These are phyloP conservation scores for Neoscelio sp. DNA, from an alignment of 2,888 invertebrate genomes.

Conservation along the genomic window DNA sequence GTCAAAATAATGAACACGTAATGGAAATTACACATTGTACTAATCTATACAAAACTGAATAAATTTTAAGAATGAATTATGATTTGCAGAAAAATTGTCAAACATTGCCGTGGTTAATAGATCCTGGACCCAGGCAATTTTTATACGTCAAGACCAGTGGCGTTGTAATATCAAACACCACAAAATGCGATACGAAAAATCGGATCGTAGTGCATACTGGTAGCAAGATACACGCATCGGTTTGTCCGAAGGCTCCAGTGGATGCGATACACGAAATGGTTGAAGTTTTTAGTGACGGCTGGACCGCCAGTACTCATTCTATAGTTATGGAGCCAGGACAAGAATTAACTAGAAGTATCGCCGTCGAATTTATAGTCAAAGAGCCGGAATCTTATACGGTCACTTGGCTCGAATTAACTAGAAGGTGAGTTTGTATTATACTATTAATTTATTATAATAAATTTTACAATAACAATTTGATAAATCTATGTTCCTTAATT, in stretches of 20 bases:
- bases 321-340: slow-evolving; percentile 84
- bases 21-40: too few relatives aligned
- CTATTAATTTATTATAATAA: too few relatives aligned
- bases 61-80: too few relatives aligned
- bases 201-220: slow-evolving; percentile 92
- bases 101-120: slow-evolving; percentile 91
- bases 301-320: slow-evolving; percentile 84
- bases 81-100: slow-evolving; percentile 90
- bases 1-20: too few relatives aligned
- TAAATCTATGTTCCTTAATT: too few relatives aligned
- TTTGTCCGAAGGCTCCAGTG: slow-evolving; percentile 85
- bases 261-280: slow-evolving; percentile 87
- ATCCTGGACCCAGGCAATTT: slow-evolving; percentile 90
- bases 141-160: slow-evolving; percentile 92
- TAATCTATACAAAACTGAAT: too few relatives aligned
- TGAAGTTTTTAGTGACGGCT: slow-evolving; percentile 94
- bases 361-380: slow-evolving; percentile 91
- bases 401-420: slow-evolving; percentile 93
- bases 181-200: slow-evolving; percentile 89
- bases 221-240: slow-evolving; percentile 85
- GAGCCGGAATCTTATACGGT: slow-evolving; percentile 90
- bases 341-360: slow-evolving; percentile 88
- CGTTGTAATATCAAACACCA: slow-evolving; percentile 84
- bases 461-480: too few relatives aligned
- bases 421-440: slow-evolving; percentile 82